Base-by-base conservation (phyloP, 2,113 vertebrate species). In the Miniopterus natalensis region DNA sequence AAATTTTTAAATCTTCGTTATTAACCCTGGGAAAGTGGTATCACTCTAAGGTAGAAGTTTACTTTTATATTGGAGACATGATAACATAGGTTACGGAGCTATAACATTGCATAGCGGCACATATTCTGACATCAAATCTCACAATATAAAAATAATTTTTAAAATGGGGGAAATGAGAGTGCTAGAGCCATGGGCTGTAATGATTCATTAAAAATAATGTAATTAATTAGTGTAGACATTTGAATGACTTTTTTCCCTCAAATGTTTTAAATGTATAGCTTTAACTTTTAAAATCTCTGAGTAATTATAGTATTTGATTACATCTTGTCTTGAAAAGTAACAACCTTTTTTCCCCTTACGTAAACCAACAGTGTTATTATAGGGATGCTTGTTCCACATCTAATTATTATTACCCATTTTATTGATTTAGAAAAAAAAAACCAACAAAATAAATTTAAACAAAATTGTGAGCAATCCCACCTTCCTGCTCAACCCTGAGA, bases 231-330 rank as follows among this genome's bases (percentile, higher is more conserved):
- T 74, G 6, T 4, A 89, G 47, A 55, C 29, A 49, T 75, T 78
- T 66, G 42, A 84, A 51, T 66, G 29, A 47, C 2, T 49, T 59
- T 53, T 84, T 59, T 73, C 51, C 8, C 49, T 91, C 20, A 91
- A 75, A 53, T 78, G 36, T 15, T 17, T 66, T 93, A 73, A 25
- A 5, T 18, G 81, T 81, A 27, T 73, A 92, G 1, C 13, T 88
- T 93, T n/a, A 80, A 90, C 8, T 74, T 7, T 89, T 51, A 96
- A 79, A 70, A 53, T 63, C 5, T 84, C 59, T 51, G 23, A 79
- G 36, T 36, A 36, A 36, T 36, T 42, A n/a, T 2, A 93, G 0
- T 36, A 27, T 49, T n/a, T 63, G 9, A 63, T 75, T 47, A 14
- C 36, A 59, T 66, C 6, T 10, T 66, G 31, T 63, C 21, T 71